Conservation (phyloP, 2,113 vertebrate species). For the Oplegnathus fasciatus region DNA sequence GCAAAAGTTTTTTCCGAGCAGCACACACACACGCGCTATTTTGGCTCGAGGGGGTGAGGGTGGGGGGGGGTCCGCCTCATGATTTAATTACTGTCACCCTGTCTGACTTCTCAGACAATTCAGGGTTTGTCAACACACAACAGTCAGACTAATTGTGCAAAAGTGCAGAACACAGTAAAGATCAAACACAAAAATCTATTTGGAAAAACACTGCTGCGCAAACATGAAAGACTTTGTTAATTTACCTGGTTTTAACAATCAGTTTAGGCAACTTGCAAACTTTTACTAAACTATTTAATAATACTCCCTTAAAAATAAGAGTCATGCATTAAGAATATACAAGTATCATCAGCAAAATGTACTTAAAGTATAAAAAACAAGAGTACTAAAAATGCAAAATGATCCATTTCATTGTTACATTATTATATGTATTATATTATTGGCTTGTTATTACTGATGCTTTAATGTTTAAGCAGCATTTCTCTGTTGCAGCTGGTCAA, state of each 20-base stretch:
- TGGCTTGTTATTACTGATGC: not conserved
- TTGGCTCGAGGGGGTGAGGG: conserved; percentile 15
- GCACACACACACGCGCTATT: conserved; percentile 46
- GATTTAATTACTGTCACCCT: conserved; percentile 13
- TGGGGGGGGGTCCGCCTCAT: conserved; percentile 39
- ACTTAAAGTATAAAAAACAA: too few relatives aligned
- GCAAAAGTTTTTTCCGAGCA: conserved; percentile 9
- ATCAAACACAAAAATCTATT: not conserved
- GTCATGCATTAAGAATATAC: too few relatives aligned
- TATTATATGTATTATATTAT: not conserved
- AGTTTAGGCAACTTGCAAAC: too few relatives aligned
- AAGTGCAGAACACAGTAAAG: not conserved
- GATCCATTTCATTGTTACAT: not conserved
- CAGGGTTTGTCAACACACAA: not conserved
- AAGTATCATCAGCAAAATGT: too few relatives aligned
- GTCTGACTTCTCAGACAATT: not conserved
- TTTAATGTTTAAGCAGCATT: not conserved
- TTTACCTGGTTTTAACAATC: too few relatives aligned
- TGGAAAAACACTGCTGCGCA: too few relatives aligned
- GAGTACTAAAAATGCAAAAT: too few relatives aligned
- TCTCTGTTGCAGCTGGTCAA: not conserved
- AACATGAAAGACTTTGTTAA: too few relatives aligned
- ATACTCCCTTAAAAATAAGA: too few relatives aligned
- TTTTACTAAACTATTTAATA: too few relatives aligned
- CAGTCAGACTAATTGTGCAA: not conserved